These are phyloP conservation scores for Sphaeramia orbicularis DNA, from an alignment of 2,797 vertebrate genomes.

Conservation along the genomic window DNA sequence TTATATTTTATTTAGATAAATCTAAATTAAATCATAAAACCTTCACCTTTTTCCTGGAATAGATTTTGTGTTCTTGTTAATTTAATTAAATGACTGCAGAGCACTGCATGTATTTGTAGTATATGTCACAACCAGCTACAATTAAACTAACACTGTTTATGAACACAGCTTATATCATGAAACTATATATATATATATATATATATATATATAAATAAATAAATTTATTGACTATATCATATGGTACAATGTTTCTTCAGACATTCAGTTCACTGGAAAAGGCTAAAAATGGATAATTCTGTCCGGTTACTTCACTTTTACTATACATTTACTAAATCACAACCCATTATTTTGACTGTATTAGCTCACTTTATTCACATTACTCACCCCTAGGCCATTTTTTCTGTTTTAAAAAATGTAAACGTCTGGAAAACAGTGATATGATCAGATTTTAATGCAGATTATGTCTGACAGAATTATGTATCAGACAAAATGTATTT, in stretches of 20 bases:
- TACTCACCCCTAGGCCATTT: not conserved
- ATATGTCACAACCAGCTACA: not conserved
- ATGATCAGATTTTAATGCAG: not conserved
- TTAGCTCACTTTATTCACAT: not conserved
- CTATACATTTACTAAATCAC: not conserved
- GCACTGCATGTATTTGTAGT: constrained; percentile 3
- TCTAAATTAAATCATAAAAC: not conserved
- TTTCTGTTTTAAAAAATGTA: not conserved
- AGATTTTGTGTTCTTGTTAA: not conserved
- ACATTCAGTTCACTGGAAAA: not conserved
- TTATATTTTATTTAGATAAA: no score
- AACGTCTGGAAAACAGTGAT: no score
- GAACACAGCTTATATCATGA: no score
- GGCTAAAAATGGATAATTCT: not conserved
- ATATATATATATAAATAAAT: no score
- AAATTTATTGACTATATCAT: not conserved
- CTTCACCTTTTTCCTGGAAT: no score
- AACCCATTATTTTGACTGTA: not conserved
- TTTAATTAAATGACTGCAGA: not conserved
- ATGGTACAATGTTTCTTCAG: not conserved
- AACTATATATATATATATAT: no score
- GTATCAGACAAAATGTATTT: constrained; percentile 23
- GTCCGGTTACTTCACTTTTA: not conserved
- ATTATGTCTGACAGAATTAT: constrained; percentile 30
- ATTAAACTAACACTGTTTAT: not conserved